A percentile compares a stretch with the other conserved stretches of the same genome.
These are phyloP conservation scores for Silurus asotus DNA, from an alignment of 2,113 vertebrate species.

Conservation along the genomic window DNA sequence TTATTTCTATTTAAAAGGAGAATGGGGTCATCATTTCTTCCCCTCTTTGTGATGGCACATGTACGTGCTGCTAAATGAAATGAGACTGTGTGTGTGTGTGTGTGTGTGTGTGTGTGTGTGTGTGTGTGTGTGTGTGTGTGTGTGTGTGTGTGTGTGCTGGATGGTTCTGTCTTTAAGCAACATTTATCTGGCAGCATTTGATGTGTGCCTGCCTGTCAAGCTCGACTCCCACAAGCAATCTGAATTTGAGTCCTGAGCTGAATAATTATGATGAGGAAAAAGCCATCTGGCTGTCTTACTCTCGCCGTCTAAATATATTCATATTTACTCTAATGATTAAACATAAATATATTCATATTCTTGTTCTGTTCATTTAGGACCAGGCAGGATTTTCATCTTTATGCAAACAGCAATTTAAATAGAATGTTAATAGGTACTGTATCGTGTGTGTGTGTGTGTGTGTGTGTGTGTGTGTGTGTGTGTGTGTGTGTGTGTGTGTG, in stretches of 20 bases:
- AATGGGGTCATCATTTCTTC: conserved; percentile 20
- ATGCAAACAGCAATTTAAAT: conserved; percentile 39
- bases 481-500: not conserved
- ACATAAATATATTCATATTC: conserved; percentile 31
- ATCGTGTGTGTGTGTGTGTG: not conserved
- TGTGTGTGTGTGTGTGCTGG: conserved; percentile 10
- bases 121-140: conserved; percentile 33
- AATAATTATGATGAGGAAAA: conserved; percentile 48
- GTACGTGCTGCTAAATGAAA: conserved; percentile 48
- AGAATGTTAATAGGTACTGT: conserved; percentile 2
- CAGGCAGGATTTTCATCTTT: conserved; percentile 33
- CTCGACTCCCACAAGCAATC: conserved; percentile 48
- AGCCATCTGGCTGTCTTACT: conserved; percentile 28
- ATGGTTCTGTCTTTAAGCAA: conserved; percentile 50
- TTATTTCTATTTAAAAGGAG: conserved; percentile 23
- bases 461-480: conserved; percentile 28
- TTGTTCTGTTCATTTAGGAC: conserved; percentile 28
- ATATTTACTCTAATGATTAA: conserved; percentile 20
- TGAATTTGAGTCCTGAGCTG: conserved; percentile 37
- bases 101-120: conserved; percentile 42
- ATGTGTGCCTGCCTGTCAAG: conserved; percentile 52
- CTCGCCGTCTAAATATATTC: conserved; percentile 16
- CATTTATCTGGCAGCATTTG: conserved; percentile 50
- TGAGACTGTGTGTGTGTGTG: conserved; percentile 45
- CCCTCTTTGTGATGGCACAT: conserved; percentile 30